Base-by-base conservation (phyloP, 2,113 vertebrate genomes). In the Salvator merianae region DNA sequence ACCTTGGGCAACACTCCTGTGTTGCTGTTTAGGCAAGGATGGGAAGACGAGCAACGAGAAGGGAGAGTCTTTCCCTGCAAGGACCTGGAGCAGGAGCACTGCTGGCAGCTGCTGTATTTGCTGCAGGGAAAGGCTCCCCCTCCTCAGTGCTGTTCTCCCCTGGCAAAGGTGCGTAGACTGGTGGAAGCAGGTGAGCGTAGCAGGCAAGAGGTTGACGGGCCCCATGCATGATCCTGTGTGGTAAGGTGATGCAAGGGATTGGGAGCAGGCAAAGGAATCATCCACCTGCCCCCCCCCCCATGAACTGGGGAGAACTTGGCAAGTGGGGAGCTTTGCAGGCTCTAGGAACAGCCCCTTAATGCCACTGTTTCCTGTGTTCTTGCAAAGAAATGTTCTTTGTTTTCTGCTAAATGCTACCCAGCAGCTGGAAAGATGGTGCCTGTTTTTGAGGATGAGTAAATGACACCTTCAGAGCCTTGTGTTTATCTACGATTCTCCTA, bases 401-500 rank as follows among this genome's bases (percentile, higher is more conserved):
- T 93, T 92, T 91, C 88, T 90, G 70, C 84, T 91, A 85, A 84
- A 72, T 87, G 89, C 83, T 86, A 81, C 91, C 89, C 91, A 90
- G 88, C 88, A 84, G 68, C 92, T 70, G 80, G 88, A 78, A 89
- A 89, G 85, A 90, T 79, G 69, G 90, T 84, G 84, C 73, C 88
- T 85, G 20, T 36, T 92, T 91, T 90, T 92, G 92, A 93, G 93
- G 91, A 83, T 91, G 91, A 93, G 90, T 90, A 91, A 94, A 90
- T 89, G 92, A 83, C 92, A 91, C 91, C 90, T 91, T 83, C 87
- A 40, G 88, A 93, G 90, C 92, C 92, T 85, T 85, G 6, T 91
- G 92, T 94, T 94, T 94, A 93, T 94, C 93, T 93, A 91, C 88
- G 86, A 84, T 84, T 93, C 91, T 90, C 88, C 91, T 94, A 89